Base-by-base conservation (phyloP, 2,113 vertebrate genomes). In the Chiloscyllium plagiosum region DNA sequence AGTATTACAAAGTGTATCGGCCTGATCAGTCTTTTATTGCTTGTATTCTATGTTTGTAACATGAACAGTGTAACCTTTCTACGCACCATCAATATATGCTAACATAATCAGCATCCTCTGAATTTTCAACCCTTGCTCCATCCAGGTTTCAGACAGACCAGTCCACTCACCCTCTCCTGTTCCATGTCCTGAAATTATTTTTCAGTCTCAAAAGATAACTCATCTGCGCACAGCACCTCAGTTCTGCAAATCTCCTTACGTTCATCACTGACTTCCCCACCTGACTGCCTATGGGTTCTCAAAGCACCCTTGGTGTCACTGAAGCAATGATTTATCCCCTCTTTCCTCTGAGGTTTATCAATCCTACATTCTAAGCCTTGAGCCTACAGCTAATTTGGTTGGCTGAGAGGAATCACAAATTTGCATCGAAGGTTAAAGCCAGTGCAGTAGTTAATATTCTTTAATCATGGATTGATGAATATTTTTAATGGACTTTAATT, bases 401-500 rank as follows among this genome's bases (percentile, higher is more conserved):
- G 56, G 86, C 17, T 68, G 15, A n/a, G 66, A 92, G 65, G 19
- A 65, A 56, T n/a, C 12, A 89, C 68, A 37, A 61, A 52, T 66
- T 93, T 93, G 33, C 89, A 93, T 93, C 61, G 7, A 37, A 93
- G 61, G n/a, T 92, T 92, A 92, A 92, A 22, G 61, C 29, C 89
- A 66, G 26, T 37, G 33, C 89, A 66, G 61, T 42, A n/a, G 33
- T 61, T 8, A 42, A 68, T 93, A n/a, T 3, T 37, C 65, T 93
- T 93, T 93, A 93, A 66, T 93, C 89, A 68, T 19, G 20, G 61
- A 93, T 37, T 93, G 89, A 93, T 93, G 65, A 93, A 93, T 66
- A 93, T 93, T 66, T 93, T 93, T 93, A 93, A 93, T 68, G 61
- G 33, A 37, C 33, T 66, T 65, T 93, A 65, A 93, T 66, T 93